A percentile compares a stretch with the other conserved stretches of the same genome.
phyloP scores from a whole-genome alignment of 2,113 vertebrate species.

The Ia io region DNA sequence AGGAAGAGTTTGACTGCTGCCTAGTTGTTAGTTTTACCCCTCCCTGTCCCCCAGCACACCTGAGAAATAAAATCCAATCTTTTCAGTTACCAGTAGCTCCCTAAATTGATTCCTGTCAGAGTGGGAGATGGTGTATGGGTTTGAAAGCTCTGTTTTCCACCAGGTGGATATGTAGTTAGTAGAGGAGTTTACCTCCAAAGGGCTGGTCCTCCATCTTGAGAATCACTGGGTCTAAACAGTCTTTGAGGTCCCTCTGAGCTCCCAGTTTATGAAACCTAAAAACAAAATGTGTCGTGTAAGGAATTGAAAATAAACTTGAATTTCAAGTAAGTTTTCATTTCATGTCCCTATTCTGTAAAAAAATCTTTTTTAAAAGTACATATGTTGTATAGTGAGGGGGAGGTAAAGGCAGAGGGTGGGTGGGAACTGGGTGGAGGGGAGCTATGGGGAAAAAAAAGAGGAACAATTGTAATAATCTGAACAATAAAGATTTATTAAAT shows the following conservation, averaged over 20 bases:
- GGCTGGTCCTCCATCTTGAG: neutral
- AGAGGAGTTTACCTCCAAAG: neutral
- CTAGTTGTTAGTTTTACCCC: neutral
- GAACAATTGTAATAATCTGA: too few species aligned
- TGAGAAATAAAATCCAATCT: neutral
- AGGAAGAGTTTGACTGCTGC: neutral
- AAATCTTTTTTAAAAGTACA: neutral
- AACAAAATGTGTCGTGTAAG: neutral
- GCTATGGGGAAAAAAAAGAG: too few species aligned
- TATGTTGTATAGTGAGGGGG: too few species aligned
- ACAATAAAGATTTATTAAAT: neutral
- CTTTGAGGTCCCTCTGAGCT: neutral
- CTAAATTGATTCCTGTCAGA: neutral
- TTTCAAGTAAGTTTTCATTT: constrained; percentile 9
- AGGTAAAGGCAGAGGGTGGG: too few species aligned
- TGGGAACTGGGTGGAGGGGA: too few species aligned
- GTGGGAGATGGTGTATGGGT: neutral
- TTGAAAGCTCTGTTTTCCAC: neutral
- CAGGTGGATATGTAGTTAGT: neutral
- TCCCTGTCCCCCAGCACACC: neutral
- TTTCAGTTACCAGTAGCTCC: neutral
- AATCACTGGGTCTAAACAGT: neutral
- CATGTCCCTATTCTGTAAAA: neutral
- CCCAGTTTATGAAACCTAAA: neutral
- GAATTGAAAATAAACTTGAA: constrained; percentile 30